These are phyloP conservation scores for Meloe dianella DNA, from an alignment of 2,888 invertebrate genomes.

Conservation along the genomic window DNA sequence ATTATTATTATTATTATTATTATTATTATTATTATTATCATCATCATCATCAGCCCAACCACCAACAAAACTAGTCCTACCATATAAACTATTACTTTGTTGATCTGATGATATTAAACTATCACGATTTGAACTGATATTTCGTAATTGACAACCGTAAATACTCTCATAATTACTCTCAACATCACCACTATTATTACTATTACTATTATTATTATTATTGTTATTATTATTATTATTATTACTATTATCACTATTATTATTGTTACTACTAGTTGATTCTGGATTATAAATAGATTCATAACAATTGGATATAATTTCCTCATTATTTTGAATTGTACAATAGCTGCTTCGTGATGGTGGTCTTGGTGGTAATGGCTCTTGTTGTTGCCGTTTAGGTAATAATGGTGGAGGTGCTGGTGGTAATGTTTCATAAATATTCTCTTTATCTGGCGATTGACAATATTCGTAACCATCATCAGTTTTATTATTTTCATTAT, in stretches of 20 bases:
- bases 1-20: no score
- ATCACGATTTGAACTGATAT: slow-evolving; percentile 46
- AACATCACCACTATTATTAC: slow-evolving; percentile 26
- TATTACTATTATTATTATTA: slow-evolving; percentile 34
- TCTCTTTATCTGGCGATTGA: slow-evolving; percentile 60
- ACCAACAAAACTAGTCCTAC: slow-evolving; percentile 58
- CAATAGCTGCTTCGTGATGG: slow-evolving; percentile 58
- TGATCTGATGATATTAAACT: slow-evolving; percentile 67
- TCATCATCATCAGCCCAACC: slow-evolving; percentile 37
- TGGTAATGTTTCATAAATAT: slow-evolving; percentile 64
- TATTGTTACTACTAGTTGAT: no score
- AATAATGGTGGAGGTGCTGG: slow-evolving; percentile 43
- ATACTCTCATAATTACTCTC: slow-evolving; percentile 45
- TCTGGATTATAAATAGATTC: slow-evolving; percentile 61
- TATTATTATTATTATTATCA: no score
- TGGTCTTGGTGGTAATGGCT: slow-evolving; percentile 61
- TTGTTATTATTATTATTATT: slow-evolving; percentile 37
- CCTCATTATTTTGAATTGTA: slow-evolving; percentile 64
- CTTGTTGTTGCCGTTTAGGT: slow-evolving; percentile 59
- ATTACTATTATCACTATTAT: slow-evolving; percentile 25
- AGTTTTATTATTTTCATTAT: slow-evolving; percentile 49
- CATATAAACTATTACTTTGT: slow-evolving; percentile 68
- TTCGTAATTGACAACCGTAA: slow-evolving; percentile 43
- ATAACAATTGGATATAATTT: slow-evolving; percentile 65
- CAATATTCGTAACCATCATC: slow-evolving; percentile 65